Evolutionary conservation across 1,140 invertebrate species (phyloP).

Genomic region (Palaemon carinicauda): DNA sequence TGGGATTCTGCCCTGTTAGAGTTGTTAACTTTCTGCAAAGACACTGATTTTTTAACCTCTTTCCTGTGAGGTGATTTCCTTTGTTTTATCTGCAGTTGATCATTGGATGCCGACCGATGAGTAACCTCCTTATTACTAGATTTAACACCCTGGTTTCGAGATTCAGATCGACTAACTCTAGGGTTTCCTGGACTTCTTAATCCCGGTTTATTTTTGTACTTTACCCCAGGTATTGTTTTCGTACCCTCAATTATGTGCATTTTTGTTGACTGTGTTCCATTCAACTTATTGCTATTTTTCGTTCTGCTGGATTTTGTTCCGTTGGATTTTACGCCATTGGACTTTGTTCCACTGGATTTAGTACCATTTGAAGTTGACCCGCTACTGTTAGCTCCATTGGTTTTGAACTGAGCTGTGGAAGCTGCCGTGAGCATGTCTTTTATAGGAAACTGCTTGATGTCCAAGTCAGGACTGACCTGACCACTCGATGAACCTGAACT

Average conservation of each 20-base stretch:
- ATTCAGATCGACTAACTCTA: constrained; percentile 36
- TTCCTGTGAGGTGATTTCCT: constrained; percentile 58
- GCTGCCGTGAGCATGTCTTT: constrained; percentile 56
- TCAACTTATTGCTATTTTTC: constrained; percentile 21
- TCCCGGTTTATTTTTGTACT: constrained; percentile 56
- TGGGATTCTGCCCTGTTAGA: constrained; percentile 21
- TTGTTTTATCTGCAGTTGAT: constrained; percentile 52
- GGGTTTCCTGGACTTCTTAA: constrained; percentile 52
- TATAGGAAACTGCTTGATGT: constrained; percentile 55
- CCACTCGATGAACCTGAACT: constrained; percentile 64
- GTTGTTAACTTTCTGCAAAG: constrained; percentile 60
- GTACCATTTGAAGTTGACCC: constrained; percentile 34
- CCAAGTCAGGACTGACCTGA: constrained; percentile 60
- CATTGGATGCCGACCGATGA: constrained; percentile 57
- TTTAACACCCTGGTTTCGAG: constrained; percentile 30
- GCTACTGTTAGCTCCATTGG: constrained; percentile 36
- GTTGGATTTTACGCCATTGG: not conserved
- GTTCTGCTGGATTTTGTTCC: constrained; percentile 16
- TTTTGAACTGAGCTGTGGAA: constrained; percentile 47
- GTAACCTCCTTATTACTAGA: constrained; percentile 39
- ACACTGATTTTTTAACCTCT: constrained; percentile 59
- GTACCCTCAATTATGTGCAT: constrained; percentile 22
- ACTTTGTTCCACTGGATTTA: constrained; percentile 15
- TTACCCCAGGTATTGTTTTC: constrained; percentile 35
- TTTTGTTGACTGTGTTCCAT: constrained; percentile 34